Conservation (phyloP, 2,888 invertebrate species). For the Oscheius onirici region DNA sequence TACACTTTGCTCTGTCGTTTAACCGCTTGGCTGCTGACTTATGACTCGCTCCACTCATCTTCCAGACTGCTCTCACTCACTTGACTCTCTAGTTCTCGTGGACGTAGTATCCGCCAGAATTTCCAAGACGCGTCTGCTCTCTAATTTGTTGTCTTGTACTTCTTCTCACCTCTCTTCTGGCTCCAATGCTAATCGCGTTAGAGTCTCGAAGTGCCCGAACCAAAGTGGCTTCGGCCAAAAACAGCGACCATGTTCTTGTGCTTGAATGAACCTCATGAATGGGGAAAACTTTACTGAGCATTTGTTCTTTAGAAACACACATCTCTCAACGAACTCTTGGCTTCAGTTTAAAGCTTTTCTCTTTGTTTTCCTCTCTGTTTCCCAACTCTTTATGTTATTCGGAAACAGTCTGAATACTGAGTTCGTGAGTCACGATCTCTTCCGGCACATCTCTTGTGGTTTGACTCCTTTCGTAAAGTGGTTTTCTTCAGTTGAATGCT, state of each 20-base stretch:
- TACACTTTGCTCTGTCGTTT: no score
- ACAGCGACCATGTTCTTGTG: not conserved
- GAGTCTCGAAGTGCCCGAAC: conserved; percentile 5
- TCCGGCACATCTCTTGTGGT: not conserved
- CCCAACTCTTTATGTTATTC: not conserved
- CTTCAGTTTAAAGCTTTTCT: no score
- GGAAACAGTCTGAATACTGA: not conserved
- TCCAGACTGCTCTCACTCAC: no score
- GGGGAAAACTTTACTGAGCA: not conserved
- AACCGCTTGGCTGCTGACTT: no score
- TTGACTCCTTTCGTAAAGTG: not conserved
- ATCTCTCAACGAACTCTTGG: not conserved
- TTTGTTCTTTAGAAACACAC: not conserved
- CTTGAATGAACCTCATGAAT: not conserved
- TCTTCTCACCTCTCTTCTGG: not conserved
- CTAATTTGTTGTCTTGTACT: conserved; percentile 2
- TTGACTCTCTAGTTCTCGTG: no score
- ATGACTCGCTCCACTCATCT: no score
- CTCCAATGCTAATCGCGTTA: conserved; percentile 24
- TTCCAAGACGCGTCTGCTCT: no score
- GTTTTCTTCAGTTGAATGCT: conserved; percentile 6
- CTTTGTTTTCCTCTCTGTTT: not conserved
- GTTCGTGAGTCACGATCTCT: not conserved
- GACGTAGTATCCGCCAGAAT: no score
- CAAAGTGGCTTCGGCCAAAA: conserved; percentile 10